Evolutionary conservation across 1,140 invertebrate genomes (phyloP), one percentile per base, ranked within the genome.

Genomic region (Lanistes nyassanus): DNA sequence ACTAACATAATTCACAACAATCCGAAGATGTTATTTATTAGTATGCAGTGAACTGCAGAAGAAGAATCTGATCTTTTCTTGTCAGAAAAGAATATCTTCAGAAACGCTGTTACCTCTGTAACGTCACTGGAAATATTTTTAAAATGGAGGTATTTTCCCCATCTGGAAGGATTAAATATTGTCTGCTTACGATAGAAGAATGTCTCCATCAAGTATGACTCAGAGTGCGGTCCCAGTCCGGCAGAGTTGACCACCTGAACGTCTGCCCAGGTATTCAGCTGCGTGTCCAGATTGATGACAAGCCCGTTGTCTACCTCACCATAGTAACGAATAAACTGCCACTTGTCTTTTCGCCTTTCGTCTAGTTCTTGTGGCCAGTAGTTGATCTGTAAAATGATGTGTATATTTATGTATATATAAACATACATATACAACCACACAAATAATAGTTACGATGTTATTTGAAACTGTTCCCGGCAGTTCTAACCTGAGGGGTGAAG

Each of bases 161-260:
- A n/a, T 34, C 34, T n/a, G 36, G 9, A 26, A 65, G n/a, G n/a
- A n/a, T n/a, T n/a, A n/a, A n/a, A n/a, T n/a, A n/a, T n/a, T n/a
- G 3, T 36, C 11, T 65, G 47, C 76, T 73, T 73, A 83, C 82
- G 78, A 70, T 72, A 60, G 64, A 79, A 76, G 6, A 78, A 65
- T 0, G 83, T 81, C 70, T 84, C 83, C 75, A 80, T 79, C 26
- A 80, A 76, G 74, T 75, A 84, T 26, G 69, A 64, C 42, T 82
- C 80, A 39, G 78, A 81, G 9, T 68, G 64, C 31, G 83, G 83
- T 21, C 97, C 97, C 89, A 97, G 95, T 60, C 97, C 97, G 21
- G 97, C 97, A 1, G 94, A 93, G 90, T 99, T 99, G 84, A 97
- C 98, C 0, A 95, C 97, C 95, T 98, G 98, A 2, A 97, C 96